phyloP scores from a whole-genome alignment of 2,888 invertebrate species.

The Drosophila fulvimacula region DNA sequence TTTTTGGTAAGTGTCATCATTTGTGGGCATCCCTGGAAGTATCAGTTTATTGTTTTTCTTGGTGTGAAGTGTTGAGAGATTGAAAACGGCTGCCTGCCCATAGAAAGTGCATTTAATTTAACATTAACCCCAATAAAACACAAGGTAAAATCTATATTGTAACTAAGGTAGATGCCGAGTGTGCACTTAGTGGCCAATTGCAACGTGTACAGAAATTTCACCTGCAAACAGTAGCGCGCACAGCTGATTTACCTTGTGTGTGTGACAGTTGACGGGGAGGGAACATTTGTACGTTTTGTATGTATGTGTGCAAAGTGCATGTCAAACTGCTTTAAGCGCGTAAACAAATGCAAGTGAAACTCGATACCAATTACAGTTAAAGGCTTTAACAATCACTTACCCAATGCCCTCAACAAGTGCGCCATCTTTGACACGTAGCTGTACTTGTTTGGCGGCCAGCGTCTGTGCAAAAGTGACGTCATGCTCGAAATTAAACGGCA shows the following conservation, averaged over 20 bases:
- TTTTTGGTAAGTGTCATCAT: slow-evolving; percentile 24
- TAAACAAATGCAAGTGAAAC: slow-evolving; percentile 74
- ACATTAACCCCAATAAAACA: slow-evolving; percentile 28
- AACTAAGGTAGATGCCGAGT: not conserved
- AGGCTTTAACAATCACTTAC: slow-evolving; percentile 64
- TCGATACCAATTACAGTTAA: slow-evolving; percentile 50
- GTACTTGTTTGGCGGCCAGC: slow-evolving; percentile 62
- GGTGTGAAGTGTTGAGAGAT: slow-evolving; percentile 50
- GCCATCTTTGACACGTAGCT: slow-evolving; percentile 77
- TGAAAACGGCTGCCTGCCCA: slow-evolving; percentile 52
- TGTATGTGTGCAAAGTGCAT: slow-evolving; percentile 45
- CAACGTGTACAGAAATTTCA: slow-evolving; percentile 74
- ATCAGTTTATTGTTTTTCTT: slow-evolving; percentile 51
- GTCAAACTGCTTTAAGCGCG: slow-evolving; percentile 71
- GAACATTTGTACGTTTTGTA: slow-evolving; percentile 7
- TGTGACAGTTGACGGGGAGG: slow-evolving; percentile 5
- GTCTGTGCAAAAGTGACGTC: slow-evolving; percentile 79
- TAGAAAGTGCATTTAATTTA: slow-evolving; percentile 75
- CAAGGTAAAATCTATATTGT: slow-evolving; percentile 50
- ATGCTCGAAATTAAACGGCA: slow-evolving; percentile 84
- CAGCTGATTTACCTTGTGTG: slow-evolving; percentile 63
- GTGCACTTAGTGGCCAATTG: slow-evolving; percentile 20
- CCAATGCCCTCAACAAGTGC: slow-evolving; percentile 72
- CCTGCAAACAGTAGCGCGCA: slow-evolving; percentile 61
- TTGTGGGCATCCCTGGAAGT: slow-evolving; percentile 22